A percentile compares a stretch with the other conserved stretches of the same genome.
phyloP scores from a whole-genome alignment of 2,888 invertebrate genomes.

The Polietes domitor region DNA sequence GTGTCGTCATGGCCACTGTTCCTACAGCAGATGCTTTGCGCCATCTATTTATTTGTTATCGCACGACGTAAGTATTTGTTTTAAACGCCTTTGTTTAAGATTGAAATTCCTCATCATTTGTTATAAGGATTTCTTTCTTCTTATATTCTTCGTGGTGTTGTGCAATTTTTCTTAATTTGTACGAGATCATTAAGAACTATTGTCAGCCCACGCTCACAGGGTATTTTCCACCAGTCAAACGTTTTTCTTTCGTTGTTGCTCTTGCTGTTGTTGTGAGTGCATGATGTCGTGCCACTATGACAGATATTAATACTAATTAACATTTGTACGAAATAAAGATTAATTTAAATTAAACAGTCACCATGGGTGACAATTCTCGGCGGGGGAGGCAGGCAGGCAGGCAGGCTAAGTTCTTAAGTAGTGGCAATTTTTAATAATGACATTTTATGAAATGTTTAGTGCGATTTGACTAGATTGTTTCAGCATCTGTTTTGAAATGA shows the following conservation, averaged over 20 bases:
- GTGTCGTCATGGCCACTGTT: background rate
- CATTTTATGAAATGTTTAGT: too few relatives aligned
- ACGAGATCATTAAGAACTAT: background rate
- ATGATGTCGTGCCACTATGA: background rate
- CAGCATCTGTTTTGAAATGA: too few relatives aligned
- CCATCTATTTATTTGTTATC: background rate
- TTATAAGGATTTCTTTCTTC: background rate
- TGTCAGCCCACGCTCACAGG: background rate
- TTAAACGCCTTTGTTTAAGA: background rate
- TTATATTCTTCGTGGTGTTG: background rate
- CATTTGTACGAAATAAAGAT: background rate
- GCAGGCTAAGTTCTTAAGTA: too few relatives aligned
- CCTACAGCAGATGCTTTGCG: background rate
- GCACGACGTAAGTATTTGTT: background rate
- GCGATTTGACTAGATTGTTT: too few relatives aligned
- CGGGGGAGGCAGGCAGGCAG: too few relatives aligned
- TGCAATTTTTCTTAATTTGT: slow-evolving; percentile 5
- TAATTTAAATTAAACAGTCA: background rate
- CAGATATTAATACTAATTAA: slow-evolving; percentile 3
- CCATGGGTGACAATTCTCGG: background rate
- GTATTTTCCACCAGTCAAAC: too few relatives aligned
- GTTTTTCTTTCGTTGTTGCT: too few relatives aligned
- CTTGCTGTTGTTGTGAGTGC: background rate
- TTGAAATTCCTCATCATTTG: background rate
- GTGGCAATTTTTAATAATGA: too few relatives aligned